These are phyloP conservation scores for Drosophila atroscutellata DNA, from an alignment of 2,888 invertebrate genomes.

Conservation along the genomic window DNA sequence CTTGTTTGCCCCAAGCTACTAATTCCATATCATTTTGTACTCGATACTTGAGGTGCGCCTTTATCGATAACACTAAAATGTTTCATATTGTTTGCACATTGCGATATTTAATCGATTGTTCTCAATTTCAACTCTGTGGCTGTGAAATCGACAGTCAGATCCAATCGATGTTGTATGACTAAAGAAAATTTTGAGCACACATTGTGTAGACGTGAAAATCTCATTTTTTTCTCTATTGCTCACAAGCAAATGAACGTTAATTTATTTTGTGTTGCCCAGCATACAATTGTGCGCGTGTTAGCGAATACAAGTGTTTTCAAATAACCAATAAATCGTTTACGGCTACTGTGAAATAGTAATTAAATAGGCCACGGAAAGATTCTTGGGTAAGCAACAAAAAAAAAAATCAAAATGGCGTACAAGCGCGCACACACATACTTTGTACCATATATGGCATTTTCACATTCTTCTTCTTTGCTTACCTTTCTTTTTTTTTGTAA, in stretches of 20 bases:
- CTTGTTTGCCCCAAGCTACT: conserved; percentile 25
- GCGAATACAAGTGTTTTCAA: conserved; percentile 19
- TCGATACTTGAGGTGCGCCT: conserved; percentile 22
- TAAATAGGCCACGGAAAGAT: conserved; percentile 41
- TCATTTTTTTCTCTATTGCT: conserved; percentile 12
- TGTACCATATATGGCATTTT: conserved; percentile 28
- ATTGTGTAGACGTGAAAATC: conserved; percentile 37
- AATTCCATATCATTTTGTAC: conserved; percentile 12
- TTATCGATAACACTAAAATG: neutral
- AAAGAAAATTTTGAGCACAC: conserved; percentile 31
- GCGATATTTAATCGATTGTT: conserved; percentile 4
- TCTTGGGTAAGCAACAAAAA: conserved; percentile 51
- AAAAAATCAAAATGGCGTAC: conserved; percentile 57
- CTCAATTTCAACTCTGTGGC: neutral
- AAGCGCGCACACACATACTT: neutral
- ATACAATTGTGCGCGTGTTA: conserved; percentile 23
- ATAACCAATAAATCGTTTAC: conserved; percentile 7
- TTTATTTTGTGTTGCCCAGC: conserved; percentile 27
- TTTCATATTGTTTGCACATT: neutral
- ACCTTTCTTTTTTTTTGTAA: conserved; percentile 15
- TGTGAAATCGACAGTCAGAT: conserved; percentile 3
- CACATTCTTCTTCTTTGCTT: conserved; percentile 9
- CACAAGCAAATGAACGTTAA: conserved; percentile 8
- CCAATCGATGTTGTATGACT: conserved; percentile 26
- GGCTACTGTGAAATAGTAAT: conserved; percentile 9